Evolutionary conservation across 2,888 invertebrate genomes (phyloP).

Genomic region (Gasteruption jaculator): DNA sequence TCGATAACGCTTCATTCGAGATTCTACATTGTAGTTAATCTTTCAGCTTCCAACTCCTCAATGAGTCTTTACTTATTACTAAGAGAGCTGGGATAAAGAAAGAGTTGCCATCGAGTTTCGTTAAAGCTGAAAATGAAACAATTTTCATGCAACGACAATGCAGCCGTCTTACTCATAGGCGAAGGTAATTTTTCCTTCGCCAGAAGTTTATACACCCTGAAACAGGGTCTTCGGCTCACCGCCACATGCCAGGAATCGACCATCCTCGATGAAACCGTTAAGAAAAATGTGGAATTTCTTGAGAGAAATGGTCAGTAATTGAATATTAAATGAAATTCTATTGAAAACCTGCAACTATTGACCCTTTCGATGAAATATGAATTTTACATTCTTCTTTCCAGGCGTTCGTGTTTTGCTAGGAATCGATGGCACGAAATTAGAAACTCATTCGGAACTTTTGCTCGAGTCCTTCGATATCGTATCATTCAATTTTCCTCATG

Average conservation of each 20-base stretch:
- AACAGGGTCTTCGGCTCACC: slow-evolving; percentile 37
- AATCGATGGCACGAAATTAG: slow-evolving; percentile 55
- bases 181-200: slow-evolving; percentile 59
- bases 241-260: slow-evolving; percentile 50
- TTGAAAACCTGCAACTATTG: slow-evolving; percentile 5
- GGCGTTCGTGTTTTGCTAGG: slow-evolving; percentile 52
- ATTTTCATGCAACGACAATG: slow-evolving; percentile 32
- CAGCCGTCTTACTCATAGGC: slow-evolving; percentile 52
- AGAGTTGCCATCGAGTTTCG: no score
- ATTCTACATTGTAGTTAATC: no score
- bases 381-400: slow-evolving; percentile 41
- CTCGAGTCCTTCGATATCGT: slow-evolving; percentile 50
- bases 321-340: slow-evolving; percentile 1
- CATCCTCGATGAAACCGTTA: slow-evolving; percentile 34
- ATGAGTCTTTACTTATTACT: no score
- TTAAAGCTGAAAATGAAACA: no score
- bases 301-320: slow-evolving; percentile 39
- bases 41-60: no score
- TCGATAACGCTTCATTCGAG: no score
- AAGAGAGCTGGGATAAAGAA: no score
- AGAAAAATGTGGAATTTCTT: slow-evolving; percentile 39
- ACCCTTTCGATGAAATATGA: neutral
- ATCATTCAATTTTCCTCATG: slow-evolving; percentile 62
- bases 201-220: slow-evolving; percentile 42
- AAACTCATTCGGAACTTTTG: slow-evolving; percentile 33